Evolutionary conservation across 2,113 vertebrate species (phyloP).

Genomic region (Mastomys coucha): DNA sequence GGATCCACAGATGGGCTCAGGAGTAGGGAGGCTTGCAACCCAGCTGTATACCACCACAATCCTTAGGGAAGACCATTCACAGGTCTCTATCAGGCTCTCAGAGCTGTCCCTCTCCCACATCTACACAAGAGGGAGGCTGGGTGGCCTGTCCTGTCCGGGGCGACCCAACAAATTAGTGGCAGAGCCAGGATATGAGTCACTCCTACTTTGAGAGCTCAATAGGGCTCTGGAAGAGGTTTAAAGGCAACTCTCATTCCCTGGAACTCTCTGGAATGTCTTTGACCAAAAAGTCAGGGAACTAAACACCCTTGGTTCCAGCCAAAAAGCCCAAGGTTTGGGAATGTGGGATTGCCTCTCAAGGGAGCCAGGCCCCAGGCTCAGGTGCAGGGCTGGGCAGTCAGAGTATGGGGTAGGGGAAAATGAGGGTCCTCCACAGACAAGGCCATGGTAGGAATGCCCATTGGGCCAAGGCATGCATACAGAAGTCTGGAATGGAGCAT

Average conservation of each 20-base stretch:
- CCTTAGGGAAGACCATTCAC: not conserved
- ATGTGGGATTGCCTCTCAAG: slow-evolving; percentile 4
- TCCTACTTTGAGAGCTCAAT: not conserved
- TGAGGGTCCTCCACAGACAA: not conserved
- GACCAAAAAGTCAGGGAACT: slow-evolving; percentile 59
- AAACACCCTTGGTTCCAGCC: not conserved
- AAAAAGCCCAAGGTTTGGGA: slow-evolving; percentile 22
- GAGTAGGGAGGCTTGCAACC: not conserved
- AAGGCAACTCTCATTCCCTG: slow-evolving; percentile 58
- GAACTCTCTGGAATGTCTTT: slow-evolving; percentile 53
- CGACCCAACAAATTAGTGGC: not conserved
- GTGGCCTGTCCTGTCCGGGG: not conserved
- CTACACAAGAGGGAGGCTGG: not conserved
- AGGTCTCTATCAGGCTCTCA: not conserved
- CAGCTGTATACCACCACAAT: not conserved
- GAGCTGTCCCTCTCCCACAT: not conserved
- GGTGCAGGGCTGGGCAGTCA: slow-evolving; percentile 39
- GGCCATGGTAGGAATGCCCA: accelerated
- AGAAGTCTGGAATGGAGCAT: not conserved
- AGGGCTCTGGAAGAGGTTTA: slow-evolving; percentile 67
- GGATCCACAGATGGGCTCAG: not conserved
- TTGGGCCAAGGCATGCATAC: not conserved
- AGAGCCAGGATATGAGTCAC: not conserved
- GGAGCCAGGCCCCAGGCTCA: not conserved
- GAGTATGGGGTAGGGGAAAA: not conserved